Evolutionary conservation across 1,140 invertebrate species (phyloP).

Genomic region (Bacillus rossius): DNA sequence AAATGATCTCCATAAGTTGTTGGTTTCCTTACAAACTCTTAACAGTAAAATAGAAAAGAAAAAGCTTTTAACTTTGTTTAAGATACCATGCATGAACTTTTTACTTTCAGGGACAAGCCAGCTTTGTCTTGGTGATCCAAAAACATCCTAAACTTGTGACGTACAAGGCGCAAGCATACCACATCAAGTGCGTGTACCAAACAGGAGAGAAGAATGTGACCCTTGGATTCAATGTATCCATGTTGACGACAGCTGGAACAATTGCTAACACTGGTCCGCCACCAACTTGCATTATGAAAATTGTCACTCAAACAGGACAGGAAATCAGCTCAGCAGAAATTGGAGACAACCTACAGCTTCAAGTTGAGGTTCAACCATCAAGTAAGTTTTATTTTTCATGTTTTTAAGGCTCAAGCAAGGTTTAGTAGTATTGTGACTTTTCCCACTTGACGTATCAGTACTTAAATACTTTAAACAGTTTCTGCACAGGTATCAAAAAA

Average conservation of each 20-base stretch:
- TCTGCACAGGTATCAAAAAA: too few relatives aligned
- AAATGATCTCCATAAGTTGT: too few relatives aligned
- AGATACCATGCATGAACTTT: too few relatives aligned
- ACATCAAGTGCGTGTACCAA: constrained; percentile 91
- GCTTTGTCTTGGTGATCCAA: constrained; percentile 89
- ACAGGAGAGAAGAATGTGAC: constrained; percentile 92
- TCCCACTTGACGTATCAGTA: too few relatives aligned
- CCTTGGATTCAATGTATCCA: constrained; percentile 89
- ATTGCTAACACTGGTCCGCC: constrained; percentile 93
- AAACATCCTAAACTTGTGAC: constrained; percentile 95
- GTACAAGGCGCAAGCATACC: constrained; percentile 89
- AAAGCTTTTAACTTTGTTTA: too few relatives aligned
- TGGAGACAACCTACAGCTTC: constrained; percentile 83
- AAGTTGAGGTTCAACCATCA: constrained; percentile 89
- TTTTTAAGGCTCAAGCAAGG: constrained; percentile 55
- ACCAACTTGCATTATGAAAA: constrained; percentile 88
- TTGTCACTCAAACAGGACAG: constrained; percentile 78
- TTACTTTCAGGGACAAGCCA: constrained; percentile 70
- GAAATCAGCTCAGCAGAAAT: constrained; percentile 89
- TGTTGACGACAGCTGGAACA: constrained; percentile 91
- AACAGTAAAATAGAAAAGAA: too few relatives aligned
- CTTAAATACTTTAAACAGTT: too few relatives aligned
- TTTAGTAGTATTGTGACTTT: constrained; percentile 94
- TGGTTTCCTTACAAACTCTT: too few relatives aligned
- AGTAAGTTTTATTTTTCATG: constrained; percentile 51